Conservation (phyloP, 2,113 vertebrate species). For the Tiliqua scincoides region DNA sequence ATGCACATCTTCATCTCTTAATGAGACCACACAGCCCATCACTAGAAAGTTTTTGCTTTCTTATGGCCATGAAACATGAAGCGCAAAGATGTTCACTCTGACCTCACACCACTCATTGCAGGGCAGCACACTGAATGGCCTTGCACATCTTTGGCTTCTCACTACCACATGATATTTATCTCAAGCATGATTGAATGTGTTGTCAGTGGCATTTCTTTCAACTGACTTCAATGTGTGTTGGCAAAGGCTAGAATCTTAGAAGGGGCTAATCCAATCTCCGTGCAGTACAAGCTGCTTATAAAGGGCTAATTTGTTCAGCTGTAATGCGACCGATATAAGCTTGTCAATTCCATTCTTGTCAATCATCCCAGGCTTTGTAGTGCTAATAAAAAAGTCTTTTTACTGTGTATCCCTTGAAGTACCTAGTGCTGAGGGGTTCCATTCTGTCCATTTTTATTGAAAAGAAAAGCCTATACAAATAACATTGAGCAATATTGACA, state of each 20-base stretch:
- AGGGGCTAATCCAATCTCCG: rapidly evolving
- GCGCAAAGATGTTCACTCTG: too few species aligned
- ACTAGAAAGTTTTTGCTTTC: background rate
- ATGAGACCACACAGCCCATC: background rate
- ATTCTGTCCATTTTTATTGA: background rate
- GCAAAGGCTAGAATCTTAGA: rapidly evolving
- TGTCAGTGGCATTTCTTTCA: rapidly evolving
- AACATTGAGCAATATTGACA: constrained; percentile 26
- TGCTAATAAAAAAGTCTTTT: background rate
- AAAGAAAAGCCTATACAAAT: background rate
- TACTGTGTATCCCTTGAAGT: background rate
- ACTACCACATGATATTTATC: background rate
- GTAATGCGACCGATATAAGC: background rate
- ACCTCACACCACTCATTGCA: rapidly evolving
- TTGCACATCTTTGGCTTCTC: background rate
- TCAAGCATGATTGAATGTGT: rapidly evolving
- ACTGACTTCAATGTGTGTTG: rapidly evolving
- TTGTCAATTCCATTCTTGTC: background rate
- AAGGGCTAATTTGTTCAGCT: background rate
- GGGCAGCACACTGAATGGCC: background rate
- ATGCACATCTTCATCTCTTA: too few species aligned
- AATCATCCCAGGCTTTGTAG: background rate
- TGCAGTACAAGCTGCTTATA: rapidly evolving
- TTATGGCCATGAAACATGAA: background rate
- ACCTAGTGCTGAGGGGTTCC: too few species aligned